Base-by-base conservation (phyloP, 2,113 vertebrate genomes). In the Tachysurus vachellii region DNA sequence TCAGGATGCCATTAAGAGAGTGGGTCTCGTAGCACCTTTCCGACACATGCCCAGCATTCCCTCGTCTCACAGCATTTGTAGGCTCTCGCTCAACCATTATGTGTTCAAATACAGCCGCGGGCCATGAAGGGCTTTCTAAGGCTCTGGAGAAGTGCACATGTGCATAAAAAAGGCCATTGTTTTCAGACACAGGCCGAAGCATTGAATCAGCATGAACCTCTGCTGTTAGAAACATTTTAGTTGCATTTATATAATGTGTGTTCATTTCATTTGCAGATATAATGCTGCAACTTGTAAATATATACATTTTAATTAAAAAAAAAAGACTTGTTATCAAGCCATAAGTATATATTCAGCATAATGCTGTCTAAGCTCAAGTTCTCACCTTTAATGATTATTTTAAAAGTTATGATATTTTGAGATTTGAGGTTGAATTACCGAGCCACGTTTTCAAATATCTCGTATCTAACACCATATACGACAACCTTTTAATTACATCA, bases 1-100 rank as follows among this genome's bases (percentile, higher is more conserved):
- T 95, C 96, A 97, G 97, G 97, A 99, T 97, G 97, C 96, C 97
- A 93, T 97, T 97, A 97, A 97, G 96, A 71, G 92, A 89, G 70
- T 68, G 89, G 92, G 94, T 92, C 94, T 94, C 95, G 93, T 89
- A 91, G 93, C 93, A 92, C 92, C 93, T 95, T 92, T 83, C 89
- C 84, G 88, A 92, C 89, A 88, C 90, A 80, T 88, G 70, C 85
- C 93, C 87, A 54, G 62, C 94, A 95, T 96, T 95, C 94, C 95
- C 93, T 91, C 84, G 95, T 96, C 85, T 95, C 95, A 94, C 91
- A 80, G 96, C 95, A 96, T 88, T 84, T 85, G 61, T 80, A 54
- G 71, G 36, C 80, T 57, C 70, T 57, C 11, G 57, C 19, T 71
- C 71, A 53, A 68, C 81, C 81, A 71, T 86, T 88, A 73, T 66